These are phyloP conservation scores for Valencia hispanica DNA, from an alignment of 2,797 vertebrate genomes.

Conservation along the genomic window DNA sequence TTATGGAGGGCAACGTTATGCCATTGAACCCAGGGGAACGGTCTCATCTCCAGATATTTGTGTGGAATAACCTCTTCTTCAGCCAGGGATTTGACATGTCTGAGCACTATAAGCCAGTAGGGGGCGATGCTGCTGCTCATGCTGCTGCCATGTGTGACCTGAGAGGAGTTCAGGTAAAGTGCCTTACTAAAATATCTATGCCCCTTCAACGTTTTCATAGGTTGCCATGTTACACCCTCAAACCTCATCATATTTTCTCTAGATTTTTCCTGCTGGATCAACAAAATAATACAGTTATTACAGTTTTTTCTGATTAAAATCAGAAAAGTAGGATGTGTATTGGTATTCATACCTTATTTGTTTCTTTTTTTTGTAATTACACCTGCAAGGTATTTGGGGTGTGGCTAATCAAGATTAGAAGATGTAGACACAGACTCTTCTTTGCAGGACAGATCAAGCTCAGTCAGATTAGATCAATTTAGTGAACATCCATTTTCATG, in stretches of 20 bases:
- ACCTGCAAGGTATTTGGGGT: too few species aligned
- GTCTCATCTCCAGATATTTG: conserved; percentile 95
- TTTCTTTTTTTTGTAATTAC: too few species aligned
- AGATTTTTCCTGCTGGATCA: background rate
- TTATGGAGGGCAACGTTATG: conserved; percentile 93
- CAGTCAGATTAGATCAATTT: too few species aligned
- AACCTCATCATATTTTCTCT: background rate
- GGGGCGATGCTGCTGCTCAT: conserved; percentile 90
- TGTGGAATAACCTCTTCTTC: conserved; percentile 98
- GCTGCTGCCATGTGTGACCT: conserved; percentile 91
- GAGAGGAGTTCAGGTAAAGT: conserved; percentile 88
- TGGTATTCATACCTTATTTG: background rate
- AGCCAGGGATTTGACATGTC: conserved; percentile 92
- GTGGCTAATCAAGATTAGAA: too few species aligned
- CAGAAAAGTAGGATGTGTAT: background rate
- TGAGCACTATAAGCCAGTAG: conserved; percentile 91
- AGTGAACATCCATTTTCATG: too few species aligned
- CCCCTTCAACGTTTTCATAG: background rate
- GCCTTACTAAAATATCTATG: too few species aligned
- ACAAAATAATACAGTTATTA: background rate
- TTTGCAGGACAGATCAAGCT: too few species aligned
- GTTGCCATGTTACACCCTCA: background rate
- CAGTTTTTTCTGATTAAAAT: background rate
- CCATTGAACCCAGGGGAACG: conserved; percentile 93
- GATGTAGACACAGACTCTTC: too few species aligned